Evolutionary conservation across 2,113 vertebrate species (phyloP), one percentile per base, ranked within the genome.

Genomic region (Pollachius pollachius): DNA sequence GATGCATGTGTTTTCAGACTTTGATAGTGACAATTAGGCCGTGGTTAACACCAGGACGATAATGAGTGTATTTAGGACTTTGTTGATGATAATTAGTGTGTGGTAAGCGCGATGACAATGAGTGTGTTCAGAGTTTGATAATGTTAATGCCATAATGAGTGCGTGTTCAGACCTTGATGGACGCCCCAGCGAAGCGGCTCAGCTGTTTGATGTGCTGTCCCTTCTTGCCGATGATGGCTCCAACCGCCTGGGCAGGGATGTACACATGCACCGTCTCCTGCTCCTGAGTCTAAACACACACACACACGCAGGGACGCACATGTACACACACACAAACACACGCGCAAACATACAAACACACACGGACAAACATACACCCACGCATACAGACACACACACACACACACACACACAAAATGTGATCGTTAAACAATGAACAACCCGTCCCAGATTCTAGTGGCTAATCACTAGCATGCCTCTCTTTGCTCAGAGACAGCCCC

Each of bases 131-230:
- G 41, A 48, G 1, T 2, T 12, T 48, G 41, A 48, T 48, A 13
- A 13, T 48, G 41, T 48, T 9, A 12, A 13, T 48, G 41, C 12
- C 8, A 48, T 48, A 41, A 16, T 15, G 15, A 16, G 61, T 64
- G 60, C 9, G 21, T 8, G 34, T 37, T n/a, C 82, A 66, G 68
- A 96, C 96, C 95, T 98, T 98, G 87, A 98, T 98, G 64, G 96
- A 97, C 72, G 96, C 96, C 0, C 96, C 97, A 70, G 96, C 96
- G 0, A 96, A 98, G 30, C 96, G 94, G 23, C 96, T 97, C 64
- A 98, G 94, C 88, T 98, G 96, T 21, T 98, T 98, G 88, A 98
- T 98, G 84, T 98, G 96, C 75, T 98, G 96, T 0, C 96, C 96
- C 77, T 98, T 98, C 94, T 96, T 98, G 34, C 96, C 96, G 0